phyloP scores from a whole-genome alignment of 1,140 invertebrate species.

The Paralvinella palmiformis region DNA sequence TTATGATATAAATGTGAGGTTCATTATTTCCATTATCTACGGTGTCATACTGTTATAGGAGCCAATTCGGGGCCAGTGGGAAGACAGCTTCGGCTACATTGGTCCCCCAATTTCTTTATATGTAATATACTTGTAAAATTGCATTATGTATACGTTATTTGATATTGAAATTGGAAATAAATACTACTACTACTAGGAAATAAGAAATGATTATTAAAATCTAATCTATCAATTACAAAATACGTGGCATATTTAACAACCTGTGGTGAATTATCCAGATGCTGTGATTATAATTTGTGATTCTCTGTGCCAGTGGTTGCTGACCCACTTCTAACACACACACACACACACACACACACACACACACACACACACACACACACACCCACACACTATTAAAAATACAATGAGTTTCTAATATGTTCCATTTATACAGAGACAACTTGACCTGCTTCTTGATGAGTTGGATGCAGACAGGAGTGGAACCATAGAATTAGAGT shows the following conservation, averaged over 20 bases:
- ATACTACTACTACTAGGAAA: too few species aligned
- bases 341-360: too few species aligned
- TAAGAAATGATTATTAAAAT: too few species aligned
- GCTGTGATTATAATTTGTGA: background rate
- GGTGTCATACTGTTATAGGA: background rate
- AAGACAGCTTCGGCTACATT: background rate
- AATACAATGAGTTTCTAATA: background rate
- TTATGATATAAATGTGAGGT: background rate
- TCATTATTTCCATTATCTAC: background rate
- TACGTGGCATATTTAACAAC: background rate
- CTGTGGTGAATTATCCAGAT: background rate
- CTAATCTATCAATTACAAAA: too few species aligned
- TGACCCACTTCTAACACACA: too few species aligned
- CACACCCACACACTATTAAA: background rate
- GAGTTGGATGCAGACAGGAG: constrained; percentile 19
- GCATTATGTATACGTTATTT: too few species aligned
- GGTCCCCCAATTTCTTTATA: background rate
- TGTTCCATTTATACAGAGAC: constrained; percentile 10
- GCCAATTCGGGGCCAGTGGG: background rate
- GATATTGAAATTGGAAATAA: too few species aligned
- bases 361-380: background rate
- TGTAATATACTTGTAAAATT: background rate
- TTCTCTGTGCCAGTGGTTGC: too few species aligned
- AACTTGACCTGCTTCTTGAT: constrained; percentile 21
- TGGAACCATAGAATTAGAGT: constrained; percentile 23